Evolutionary conservation across 2,888 invertebrate species (phyloP), one percentile per base, ranked within the genome.

Genomic region (Prenolepis imparis): DNA sequence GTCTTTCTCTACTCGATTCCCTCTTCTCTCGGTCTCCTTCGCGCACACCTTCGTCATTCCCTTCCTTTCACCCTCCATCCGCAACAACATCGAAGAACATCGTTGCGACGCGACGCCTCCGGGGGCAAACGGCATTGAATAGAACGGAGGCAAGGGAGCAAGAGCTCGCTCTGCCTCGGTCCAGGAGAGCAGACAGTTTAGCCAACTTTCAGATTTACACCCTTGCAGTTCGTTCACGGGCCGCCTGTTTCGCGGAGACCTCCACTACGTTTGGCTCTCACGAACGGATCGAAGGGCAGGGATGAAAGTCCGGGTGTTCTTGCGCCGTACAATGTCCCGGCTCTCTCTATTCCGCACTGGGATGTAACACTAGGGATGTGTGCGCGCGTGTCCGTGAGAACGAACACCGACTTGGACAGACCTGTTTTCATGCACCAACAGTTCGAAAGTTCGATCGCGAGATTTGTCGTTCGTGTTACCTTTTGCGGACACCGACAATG

Each of bases 151-250:
- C 74, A 81, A 77, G 80, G 89, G 86, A 89, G 88, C 90, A 86
- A 88, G 91, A 89, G 90, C 90, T 83, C 84, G 84, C 82, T 88
- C 82, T 88, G 32, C 52, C 41, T 39, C 85, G 84, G 70, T 77
- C 77, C 57, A 70, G 70, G 75, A 88, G 89, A 86, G 90, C 88
- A 92, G 92, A 93, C 92, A 92, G 93, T 93, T 93, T 91, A 91
- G 92, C 91, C 91, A 93, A 93, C 93, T 92, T 93, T 93, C 90
- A 92, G 93, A 93, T 93, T 93, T 93, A 93, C 92, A 92, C 92
- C 92, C 91, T 88, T 88, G 89, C 91, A 92, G 90, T 91, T 92
- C 88, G 91, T 92, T 92, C 91, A 92, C 91, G 91, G 91, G 92
- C 90, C 91, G 91, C 85, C 90, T 92, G 88, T 88, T 92, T 87